A percentile compares a stretch with the other conserved stretches of the same genome.
Conservation (phyloP, 37 sponge, comb jelly and placozoan genomes). For the Diacarnus erythraeanus region DNA sequence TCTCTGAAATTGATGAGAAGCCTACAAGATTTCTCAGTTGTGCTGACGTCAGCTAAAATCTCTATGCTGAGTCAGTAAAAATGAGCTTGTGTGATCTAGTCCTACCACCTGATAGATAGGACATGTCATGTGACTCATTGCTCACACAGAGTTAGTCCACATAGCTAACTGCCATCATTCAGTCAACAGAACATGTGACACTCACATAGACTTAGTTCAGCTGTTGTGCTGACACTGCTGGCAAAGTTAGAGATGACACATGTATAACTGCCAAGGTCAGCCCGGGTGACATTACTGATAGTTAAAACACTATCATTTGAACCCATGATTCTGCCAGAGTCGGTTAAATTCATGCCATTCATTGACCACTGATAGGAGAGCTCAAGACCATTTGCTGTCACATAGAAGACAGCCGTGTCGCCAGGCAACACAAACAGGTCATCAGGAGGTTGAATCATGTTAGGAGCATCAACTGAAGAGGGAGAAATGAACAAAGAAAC, state of each 20-base stretch:
- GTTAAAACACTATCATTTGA: background rate
- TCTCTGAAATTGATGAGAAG: no score
- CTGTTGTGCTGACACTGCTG: background rate
- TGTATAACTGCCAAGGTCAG: slow-evolving; percentile 13
- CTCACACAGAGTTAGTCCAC: no score
- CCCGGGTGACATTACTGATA: slow-evolving; percentile 6
- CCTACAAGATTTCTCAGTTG: no score
- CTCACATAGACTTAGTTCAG: no score
- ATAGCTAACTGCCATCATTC: no score
- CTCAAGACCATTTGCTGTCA: background rate
- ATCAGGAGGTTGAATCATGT: background rate
- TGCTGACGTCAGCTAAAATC: no score
- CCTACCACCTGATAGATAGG: no score
- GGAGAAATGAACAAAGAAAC: no score
- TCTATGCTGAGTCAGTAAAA: no score
- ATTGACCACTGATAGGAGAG: slow-evolving; percentile 30
- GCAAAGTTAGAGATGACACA: background rate
- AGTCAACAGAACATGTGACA: no score
- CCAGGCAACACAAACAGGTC: background rate
- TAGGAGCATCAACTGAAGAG: slow-evolving; percentile 7
- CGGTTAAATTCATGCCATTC: background rate
- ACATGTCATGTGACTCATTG: no score
- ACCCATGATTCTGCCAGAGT: background rate
- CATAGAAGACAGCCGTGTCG: background rate
- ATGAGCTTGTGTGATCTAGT: no score